Conservation (phyloP, 2,113 vertebrate genomes). For the Albula goreensis region DNA sequence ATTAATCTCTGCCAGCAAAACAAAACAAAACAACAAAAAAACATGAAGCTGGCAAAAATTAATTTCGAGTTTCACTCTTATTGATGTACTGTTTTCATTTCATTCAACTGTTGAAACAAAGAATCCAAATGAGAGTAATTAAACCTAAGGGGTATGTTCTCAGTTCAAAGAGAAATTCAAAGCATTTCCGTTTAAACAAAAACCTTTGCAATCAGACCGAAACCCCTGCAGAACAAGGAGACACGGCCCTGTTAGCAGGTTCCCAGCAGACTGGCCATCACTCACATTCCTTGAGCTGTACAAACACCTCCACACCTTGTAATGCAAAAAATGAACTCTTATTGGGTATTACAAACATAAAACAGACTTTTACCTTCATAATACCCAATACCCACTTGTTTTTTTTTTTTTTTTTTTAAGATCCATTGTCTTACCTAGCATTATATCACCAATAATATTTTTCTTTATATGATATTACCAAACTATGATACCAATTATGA, state of each 20-base stretch:
- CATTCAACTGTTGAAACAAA: background rate
- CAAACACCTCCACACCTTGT: background rate
- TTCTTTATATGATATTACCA: too few species aligned
- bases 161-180: background rate
- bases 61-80: background rate
- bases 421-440: too few species aligned
- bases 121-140: background rate
- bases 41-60: background rate
- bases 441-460: too few species aligned
- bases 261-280: background rate
- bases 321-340: too few species aligned
- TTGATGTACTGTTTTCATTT: background rate
- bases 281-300: slow-evolving; percentile 10
- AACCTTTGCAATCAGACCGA: background rate
- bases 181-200: background rate
- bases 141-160: background rate
- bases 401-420: too few species aligned
- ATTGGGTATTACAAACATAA: too few species aligned
- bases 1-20: background rate
- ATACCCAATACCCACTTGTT: too few species aligned
- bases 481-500: too few species aligned
- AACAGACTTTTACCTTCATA: too few species aligned
- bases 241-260: background rate
- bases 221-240: background rate
- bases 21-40: too few species aligned